phyloP scores from a whole-genome alignment of 30 jellyfish, hydroid and myxozoan species.

The Aurelia aurita complex sp. Pacific region DNA sequence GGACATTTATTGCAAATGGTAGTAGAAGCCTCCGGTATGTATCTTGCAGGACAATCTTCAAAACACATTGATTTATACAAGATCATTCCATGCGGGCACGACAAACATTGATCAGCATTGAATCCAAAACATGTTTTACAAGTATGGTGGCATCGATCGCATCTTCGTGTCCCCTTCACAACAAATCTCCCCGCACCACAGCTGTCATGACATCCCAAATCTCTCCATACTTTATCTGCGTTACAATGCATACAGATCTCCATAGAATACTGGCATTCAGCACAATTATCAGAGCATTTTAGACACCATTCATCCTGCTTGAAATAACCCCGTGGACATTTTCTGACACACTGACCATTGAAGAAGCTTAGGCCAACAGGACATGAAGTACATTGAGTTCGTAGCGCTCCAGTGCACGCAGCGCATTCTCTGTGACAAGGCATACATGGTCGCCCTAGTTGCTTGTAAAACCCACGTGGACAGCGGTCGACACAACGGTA shows the following conservation, averaged over 20 bases:
- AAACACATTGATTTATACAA: slow-evolving; percentile 59
- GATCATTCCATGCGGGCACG: slow-evolving; percentile 54
- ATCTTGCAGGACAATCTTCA: slow-evolving; percentile 76
- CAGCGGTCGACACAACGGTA: slow-evolving; percentile 69
- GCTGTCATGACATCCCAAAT: slow-evolving; percentile 55
- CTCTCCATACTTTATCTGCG: slow-evolving; percentile 71
- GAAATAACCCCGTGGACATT: slow-evolving; percentile 71
- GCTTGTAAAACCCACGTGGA: slow-evolving; percentile 67
- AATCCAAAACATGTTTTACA: slow-evolving; percentile 75
- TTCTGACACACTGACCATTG: slow-evolving; percentile 50
- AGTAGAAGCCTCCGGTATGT: slow-evolving; percentile 46
- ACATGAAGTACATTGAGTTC: slow-evolving; percentile 63
- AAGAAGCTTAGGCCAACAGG: slow-evolving; percentile 34
- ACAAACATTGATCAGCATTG: slow-evolving; percentile 66
- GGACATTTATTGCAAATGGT: slow-evolving; percentile 58
- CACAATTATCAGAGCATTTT: slow-evolving; percentile 82
- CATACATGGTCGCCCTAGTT: slow-evolving; percentile 49
- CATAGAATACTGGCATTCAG: slow-evolving; percentile 61
- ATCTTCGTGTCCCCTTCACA: slow-evolving; percentile 51
- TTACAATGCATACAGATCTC: slow-evolving; percentile 83
- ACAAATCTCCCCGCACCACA: slow-evolving; percentile 71
- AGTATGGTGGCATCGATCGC: slow-evolving; percentile 53
- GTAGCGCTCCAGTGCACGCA: slow-evolving; percentile 46
- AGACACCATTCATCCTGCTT: slow-evolving; percentile 65
- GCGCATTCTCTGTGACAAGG: slow-evolving; percentile 73